phyloP scores from a whole-genome alignment of 2,113 vertebrate genomes.

The Muscicapa adusta region DNA sequence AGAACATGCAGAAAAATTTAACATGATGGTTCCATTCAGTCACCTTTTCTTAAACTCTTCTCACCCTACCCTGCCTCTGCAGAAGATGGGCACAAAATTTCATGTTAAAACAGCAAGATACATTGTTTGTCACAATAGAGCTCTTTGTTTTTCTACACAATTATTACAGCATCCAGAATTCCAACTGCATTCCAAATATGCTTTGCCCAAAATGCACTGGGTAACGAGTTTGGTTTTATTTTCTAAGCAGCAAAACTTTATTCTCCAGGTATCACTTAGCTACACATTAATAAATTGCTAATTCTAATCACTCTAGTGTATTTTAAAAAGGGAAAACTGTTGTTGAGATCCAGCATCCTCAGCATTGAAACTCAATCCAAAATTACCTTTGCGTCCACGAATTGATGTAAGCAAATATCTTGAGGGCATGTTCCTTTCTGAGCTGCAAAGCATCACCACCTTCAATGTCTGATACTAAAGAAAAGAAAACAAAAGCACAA shows the following conservation, averaged over 20 bases:
- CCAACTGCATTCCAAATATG: background rate
- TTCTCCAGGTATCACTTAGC: background rate
- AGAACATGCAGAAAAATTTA: background rate
- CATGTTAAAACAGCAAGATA: background rate
- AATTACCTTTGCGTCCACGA: conserved; percentile 98
- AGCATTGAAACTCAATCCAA: background rate
- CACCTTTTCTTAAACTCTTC: background rate
- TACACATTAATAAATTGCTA: background rate
- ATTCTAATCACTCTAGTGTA: background rate
- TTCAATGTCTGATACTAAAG: conserved; percentile 94
- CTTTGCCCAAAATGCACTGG: background rate
- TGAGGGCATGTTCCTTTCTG: conserved; percentile 98
- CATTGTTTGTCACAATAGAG: background rate
- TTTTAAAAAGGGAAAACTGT: background rate
- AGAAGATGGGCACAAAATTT: background rate
- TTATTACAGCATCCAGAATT: background rate
- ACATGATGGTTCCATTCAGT: background rate
- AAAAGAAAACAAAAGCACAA: conserved; percentile 36
- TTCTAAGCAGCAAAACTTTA: background rate
- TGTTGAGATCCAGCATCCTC: background rate
- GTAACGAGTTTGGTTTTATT: background rate
- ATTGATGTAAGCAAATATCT: conserved; percentile 98
- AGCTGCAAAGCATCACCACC: conserved; percentile 93
- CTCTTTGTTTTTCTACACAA: background rate
- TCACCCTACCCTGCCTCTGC: background rate